Conservation (phyloP, 1,140 invertebrate species). For the Antheraea pernyi region DNA sequence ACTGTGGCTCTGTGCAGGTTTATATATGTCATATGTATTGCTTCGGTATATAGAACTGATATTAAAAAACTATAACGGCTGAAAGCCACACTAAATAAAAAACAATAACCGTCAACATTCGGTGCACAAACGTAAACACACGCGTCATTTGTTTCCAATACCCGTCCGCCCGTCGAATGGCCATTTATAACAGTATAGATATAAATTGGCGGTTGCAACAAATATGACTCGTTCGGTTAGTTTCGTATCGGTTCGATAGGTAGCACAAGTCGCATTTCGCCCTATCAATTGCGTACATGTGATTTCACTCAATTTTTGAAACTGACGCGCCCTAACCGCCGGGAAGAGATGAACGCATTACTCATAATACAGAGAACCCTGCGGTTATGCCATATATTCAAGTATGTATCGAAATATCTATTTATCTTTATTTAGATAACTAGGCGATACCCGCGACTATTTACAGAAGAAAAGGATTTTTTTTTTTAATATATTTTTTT, state of each 20-base stretch:
- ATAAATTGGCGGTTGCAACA: conserved; percentile 66
- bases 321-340: conserved; percentile 65
- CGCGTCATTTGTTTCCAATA: conserved; percentile 68
- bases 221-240: conserved; percentile 53
- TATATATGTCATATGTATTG: too few species aligned
- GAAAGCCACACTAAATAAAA: conserved; percentile 3
- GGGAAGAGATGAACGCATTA: conserved; percentile 54
- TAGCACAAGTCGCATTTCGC: conserved; percentile 34
- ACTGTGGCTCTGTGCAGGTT: too few species aligned
- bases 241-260: conserved; percentile 40
- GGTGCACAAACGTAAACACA: conserved; percentile 43
- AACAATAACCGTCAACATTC: conserved; percentile 26
- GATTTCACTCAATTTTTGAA: conserved; percentile 78
- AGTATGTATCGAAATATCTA: not conserved
- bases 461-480: too few species aligned
- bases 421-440: too few species aligned
- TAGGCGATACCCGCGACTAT: too few species aligned
- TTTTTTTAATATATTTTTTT: too few species aligned
- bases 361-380: conserved; percentile 43
- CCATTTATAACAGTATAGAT: conserved; percentile 69
- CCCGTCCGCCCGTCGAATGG: conserved; percentile 52
- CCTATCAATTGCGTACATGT: conserved; percentile 74
- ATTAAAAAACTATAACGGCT: not conserved
- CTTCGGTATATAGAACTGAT: not conserved
- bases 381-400: not conserved